phyloP scores from a whole-genome alignment of 2,797 vertebrate species.

The Paedocypris micromegethes region DNA sequence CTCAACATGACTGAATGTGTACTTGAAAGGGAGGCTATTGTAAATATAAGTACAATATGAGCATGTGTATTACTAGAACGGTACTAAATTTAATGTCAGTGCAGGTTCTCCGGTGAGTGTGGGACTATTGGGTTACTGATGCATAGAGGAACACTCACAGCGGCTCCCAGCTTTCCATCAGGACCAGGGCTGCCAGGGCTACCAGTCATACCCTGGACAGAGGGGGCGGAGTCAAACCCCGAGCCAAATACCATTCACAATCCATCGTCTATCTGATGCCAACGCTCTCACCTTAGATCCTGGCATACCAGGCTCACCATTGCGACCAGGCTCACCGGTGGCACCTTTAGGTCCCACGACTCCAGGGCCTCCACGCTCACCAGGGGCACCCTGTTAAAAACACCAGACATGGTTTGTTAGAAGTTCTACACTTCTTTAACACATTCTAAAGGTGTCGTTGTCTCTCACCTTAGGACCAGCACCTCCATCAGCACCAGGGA shows the following conservation, averaged over 20 bases:
- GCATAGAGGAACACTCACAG: slow-evolving; percentile 64
- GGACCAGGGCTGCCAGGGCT: slow-evolving; percentile 83
- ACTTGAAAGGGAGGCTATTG: no score
- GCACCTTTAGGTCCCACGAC: slow-evolving; percentile 77
- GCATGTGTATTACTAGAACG: no score
- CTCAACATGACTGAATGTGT: no score
- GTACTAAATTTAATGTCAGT: no score
- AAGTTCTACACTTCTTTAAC: no score
- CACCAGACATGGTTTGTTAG: background rate
- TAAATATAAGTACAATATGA: no score
- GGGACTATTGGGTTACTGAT: background rate
- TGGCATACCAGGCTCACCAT: slow-evolving; percentile 82
- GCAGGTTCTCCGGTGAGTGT: background rate
- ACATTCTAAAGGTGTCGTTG: no score
- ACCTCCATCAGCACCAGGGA: slow-evolving; percentile 87
- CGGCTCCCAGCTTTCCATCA: slow-evolving; percentile 78
- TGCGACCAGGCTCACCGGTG: slow-evolving; percentile 79
- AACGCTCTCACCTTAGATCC: slow-evolving; percentile 77
- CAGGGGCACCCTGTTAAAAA: slow-evolving; percentile 68
- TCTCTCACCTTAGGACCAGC: slow-evolving; percentile 80
- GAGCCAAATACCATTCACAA: background rate
- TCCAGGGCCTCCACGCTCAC: slow-evolving; percentile 78
- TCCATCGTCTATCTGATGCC: background rate
- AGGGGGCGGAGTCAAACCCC: background rate
- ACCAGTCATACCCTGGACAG: slow-evolving; percentile 80